Percentiles rank a stretch among this genome's conserved stretches.
phyloP scores from a whole-genome alignment of 2,888 invertebrate genomes.

The Chaetoderma sp. region DNA sequence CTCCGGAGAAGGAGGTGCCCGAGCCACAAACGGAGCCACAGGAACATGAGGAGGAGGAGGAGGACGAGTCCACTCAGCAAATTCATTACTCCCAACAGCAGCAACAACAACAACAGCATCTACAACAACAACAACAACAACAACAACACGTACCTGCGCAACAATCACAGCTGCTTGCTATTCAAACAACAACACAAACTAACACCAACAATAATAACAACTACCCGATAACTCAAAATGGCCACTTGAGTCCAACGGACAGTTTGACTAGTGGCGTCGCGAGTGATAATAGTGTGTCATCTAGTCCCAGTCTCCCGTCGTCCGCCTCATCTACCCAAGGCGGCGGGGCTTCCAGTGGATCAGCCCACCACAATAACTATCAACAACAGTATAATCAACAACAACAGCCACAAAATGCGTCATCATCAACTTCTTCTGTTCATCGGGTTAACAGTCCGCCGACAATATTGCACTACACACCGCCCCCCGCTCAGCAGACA shows the following conservation, averaged over 20 bases:
- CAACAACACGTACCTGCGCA: background rate
- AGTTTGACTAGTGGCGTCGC: background rate
- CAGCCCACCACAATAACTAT: conserved; percentile 31
- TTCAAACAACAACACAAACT: too few species aligned
- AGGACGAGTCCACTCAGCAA: background rate
- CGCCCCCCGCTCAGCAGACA: too few species aligned
- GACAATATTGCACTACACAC: too few species aligned
- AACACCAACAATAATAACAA: too few species aligned
- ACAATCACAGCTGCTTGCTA: too few species aligned
- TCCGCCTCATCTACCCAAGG: background rate
- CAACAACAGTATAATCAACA: conserved; percentile 24
- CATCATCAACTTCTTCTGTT: too few species aligned
- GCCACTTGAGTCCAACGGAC: background rate
- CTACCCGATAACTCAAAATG: background rate
- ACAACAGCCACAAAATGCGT: background rate
- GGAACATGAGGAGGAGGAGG: background rate
- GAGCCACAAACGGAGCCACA: background rate
- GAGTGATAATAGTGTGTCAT: conserved; percentile 3
- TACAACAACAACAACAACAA: background rate
- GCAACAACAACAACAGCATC: background rate
- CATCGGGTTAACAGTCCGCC: conserved; percentile 3
- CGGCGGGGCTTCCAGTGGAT: background rate
- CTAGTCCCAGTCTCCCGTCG: background rate
- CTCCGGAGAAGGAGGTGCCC: too few species aligned
- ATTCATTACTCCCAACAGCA: too few species aligned